Base-by-base conservation (phyloP, 1,140 invertebrate genomes). In the Chironomus striatipennis region DNA sequence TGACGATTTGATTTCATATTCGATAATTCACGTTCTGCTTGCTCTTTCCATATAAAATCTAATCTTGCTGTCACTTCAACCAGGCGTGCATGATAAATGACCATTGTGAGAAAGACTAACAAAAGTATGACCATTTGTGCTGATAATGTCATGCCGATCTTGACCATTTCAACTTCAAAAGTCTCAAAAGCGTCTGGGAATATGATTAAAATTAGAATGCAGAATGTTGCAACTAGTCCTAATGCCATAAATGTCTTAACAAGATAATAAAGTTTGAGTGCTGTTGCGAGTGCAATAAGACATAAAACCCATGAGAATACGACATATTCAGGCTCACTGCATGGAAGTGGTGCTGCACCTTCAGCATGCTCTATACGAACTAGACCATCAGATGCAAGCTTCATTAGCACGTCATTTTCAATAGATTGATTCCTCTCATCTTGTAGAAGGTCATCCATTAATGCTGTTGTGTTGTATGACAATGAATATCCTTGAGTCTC, bases 1-100 rank as follows among this genome's bases (percentile, higher is more conserved):
- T 79, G 78, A 74, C 81, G 79, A 79, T 82, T 82, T 75, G 81
- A 82, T 79, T 82, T 88, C 92, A 98, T 97, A 79, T 97, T 95
- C n/a, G 87, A 87, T 20, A 97, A 86, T 80, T 98, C 95, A 72
- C 90, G 88, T 81, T 96, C 91, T 0, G 94, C 94, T 80, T 96
- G 94, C 78, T 93, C 90, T 81, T 97, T 97, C 96, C 96, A 98
- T 7, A 98, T 85, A 81, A 98, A 98, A 83, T 98, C 95, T 64
- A 98, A 85, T 47, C 96, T 83, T 1, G 93, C 93, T 2, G 93
- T 95, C 0, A 95, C 91, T 83, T 96, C 94, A 0, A 95, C 93
- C 17, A 96, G 83, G 75, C 95, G 86, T n/a, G 93, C 93, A 81
- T 96, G 94, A 82, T 97, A 95, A 10, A 92, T 90, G 2, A 97